Percentiles rank a stretch among this genome's conserved stretches.
These are phyloP conservation scores for Pelmatolapia mariae DNA, from an alignment of 2,113 vertebrate genomes.

Conservation along the genomic window DNA sequence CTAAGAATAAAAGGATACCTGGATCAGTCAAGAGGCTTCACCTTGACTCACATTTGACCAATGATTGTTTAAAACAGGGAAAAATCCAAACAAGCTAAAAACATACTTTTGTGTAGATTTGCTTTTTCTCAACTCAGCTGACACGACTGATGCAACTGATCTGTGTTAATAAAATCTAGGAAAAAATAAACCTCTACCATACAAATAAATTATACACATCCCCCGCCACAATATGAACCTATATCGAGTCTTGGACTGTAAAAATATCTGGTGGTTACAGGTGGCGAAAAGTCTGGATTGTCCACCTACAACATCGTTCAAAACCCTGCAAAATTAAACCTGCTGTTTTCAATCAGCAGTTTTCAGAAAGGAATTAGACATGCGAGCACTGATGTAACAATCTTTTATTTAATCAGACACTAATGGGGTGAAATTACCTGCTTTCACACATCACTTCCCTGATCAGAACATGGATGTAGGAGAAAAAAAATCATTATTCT, in stretches of 20 bases:
- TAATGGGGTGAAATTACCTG: neutral
- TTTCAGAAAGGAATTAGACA: neutral
- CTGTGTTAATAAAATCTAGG: neutral
- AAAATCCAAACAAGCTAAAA: neutral
- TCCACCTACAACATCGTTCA: neutral
- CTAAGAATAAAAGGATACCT: neutral
- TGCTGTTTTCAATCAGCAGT: neutral
- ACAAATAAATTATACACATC: rapidly evolving
- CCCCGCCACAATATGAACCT: rapidly evolving
- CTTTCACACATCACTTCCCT: neutral
- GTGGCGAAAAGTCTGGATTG: neutral
- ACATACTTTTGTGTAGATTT: neutral
- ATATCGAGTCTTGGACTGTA: rapidly evolving
- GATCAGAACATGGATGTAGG: neutral
- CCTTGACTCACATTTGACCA: neutral
- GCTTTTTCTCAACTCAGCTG: neutral
- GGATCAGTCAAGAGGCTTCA: neutral
- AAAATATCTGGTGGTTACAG: neutral
- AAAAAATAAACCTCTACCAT: neutral
- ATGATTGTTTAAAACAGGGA: neutral
- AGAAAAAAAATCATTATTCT: rapidly evolving
- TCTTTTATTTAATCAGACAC: neutral
- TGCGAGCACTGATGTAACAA: neutral
- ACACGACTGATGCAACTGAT: neutral
- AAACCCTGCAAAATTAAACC: neutral